These are phyloP conservation scores for Gari tellinella DNA, from an alignment of 2,888 invertebrate genomes.

Conservation along the genomic window DNA sequence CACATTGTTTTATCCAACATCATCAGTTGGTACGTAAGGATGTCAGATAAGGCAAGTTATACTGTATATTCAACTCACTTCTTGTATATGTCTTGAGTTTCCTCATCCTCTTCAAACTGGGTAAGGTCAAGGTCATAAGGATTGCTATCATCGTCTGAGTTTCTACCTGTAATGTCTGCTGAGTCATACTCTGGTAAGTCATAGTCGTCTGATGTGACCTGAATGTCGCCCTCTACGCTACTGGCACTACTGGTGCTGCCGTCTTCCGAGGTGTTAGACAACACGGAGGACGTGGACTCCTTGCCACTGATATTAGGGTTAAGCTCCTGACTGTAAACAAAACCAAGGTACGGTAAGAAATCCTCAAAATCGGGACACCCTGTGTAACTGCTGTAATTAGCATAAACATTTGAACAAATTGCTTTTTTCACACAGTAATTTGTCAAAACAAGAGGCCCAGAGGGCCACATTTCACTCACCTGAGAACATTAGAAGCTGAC, in stretches of 20 bases:
- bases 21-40: too few species aligned
- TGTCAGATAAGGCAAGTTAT: too few species aligned
- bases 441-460: too few species aligned
- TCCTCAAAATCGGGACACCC: too few species aligned
- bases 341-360: too few species aligned
- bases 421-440: too few species aligned
- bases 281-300: constrained; percentile 87
- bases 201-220: constrained; percentile 30
- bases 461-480: too few species aligned
- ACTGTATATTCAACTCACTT: too few species aligned
- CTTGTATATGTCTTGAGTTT: constrained; percentile 44
- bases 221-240: constrained; percentile 46
- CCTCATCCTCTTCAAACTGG: constrained; percentile 38
- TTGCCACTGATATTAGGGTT: constrained; percentile 82
- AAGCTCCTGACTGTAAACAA: constrained; percentile 66
- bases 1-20: too few species aligned
- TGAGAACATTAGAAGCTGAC: too few species aligned
- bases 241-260: constrained; percentile 86
- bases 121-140: constrained; percentile 51
- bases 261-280: constrained; percentile 78
- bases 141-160: constrained; percentile 24
- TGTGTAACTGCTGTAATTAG: too few species aligned
- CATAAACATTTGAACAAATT: too few species aligned
- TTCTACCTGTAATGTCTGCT: neutral
- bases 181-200: neutral